Conservation (phyloP, 2,888 invertebrate species). For the Rhogogaster chlorosoma region DNA sequence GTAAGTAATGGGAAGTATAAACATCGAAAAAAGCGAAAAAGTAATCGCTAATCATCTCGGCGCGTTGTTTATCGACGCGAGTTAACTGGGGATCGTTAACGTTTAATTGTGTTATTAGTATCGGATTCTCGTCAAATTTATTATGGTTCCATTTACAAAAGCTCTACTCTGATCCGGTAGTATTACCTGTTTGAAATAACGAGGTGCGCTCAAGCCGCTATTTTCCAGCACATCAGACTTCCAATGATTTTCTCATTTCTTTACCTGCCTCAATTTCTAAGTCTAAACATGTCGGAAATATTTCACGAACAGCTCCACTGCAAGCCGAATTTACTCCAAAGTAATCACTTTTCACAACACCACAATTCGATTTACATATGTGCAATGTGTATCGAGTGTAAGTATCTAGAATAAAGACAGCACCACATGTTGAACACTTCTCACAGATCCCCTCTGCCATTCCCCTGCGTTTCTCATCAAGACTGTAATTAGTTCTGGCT, state of each 20-base stretch:
- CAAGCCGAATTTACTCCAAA: background rate
- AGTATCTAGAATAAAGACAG: background rate
- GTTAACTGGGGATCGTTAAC: conserved; percentile 44
- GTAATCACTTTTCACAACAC: background rate
- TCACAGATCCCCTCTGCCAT: background rate
- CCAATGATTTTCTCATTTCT: background rate
- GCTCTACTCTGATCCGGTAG: conserved; percentile 28
- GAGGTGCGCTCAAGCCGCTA: background rate
- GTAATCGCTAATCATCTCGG: conserved; percentile 40
- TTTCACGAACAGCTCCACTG: background rate
- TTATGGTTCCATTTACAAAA: conserved; percentile 44
- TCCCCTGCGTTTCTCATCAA: conserved; percentile 41
- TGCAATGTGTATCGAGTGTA: background rate
- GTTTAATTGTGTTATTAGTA: conserved; percentile 48
- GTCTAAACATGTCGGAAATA: background rate
- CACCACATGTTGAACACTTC: background rate
- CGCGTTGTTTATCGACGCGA: conserved; percentile 46
- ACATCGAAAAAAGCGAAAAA: background rate
- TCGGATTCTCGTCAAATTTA: conserved; percentile 42
- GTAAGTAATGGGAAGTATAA: background rate
- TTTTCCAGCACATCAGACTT: background rate
- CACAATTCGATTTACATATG: background rate
- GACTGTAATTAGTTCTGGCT: background rate
- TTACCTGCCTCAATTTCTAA: background rate
- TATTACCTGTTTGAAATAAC: conserved; percentile 39